Evolutionary conservation across 53 echinoderm and acorn worm genomes (phyloP).

Genomic region (Apostichopus leukothele): DNA sequence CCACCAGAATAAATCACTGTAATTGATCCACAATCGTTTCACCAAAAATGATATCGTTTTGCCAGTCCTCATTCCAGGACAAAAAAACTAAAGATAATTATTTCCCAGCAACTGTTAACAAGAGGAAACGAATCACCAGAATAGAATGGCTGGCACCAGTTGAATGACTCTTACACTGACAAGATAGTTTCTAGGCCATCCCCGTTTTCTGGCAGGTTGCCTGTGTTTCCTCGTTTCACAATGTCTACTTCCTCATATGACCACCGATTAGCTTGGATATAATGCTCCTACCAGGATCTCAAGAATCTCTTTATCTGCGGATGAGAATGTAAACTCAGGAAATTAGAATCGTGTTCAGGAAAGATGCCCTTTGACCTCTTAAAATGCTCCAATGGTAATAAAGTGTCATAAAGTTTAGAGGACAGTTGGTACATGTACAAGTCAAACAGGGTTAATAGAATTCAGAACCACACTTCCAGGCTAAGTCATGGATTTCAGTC

Average conservation of each 20-base stretch:
- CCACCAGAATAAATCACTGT: not conserved
- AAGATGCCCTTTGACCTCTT: slow-evolving; percentile 17
- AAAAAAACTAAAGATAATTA: too few species aligned
- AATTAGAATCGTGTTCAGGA: slow-evolving; percentile 22
- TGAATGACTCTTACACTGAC: not conserved
- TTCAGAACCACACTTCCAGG: too few species aligned
- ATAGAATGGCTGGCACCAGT: not conserved
- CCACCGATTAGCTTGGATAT: not conserved
- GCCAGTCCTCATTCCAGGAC: slow-evolving; percentile 2
- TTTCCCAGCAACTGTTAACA: not conserved
- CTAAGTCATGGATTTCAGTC: too few species aligned
- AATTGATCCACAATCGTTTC: slow-evolving; percentile 14
- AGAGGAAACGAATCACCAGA: not conserved
- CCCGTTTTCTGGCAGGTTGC: slow-evolving; percentile 24
- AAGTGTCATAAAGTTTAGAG: not conserved
- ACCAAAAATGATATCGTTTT: not conserved
- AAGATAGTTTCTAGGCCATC: not conserved
- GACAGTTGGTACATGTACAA: not conserved
- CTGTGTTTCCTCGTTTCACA: slow-evolving; percentile 20
- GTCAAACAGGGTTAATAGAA: not conserved
- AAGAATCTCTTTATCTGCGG: not conserved
- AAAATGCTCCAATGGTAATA: not conserved
- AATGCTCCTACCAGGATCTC: not conserved
- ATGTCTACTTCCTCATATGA: slow-evolving; percentile 18
- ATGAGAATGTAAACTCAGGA: slow-evolving; percentile 43